Conservation (phyloP, 2,797 vertebrate genomes). For the Bufotes viridis region DNA sequence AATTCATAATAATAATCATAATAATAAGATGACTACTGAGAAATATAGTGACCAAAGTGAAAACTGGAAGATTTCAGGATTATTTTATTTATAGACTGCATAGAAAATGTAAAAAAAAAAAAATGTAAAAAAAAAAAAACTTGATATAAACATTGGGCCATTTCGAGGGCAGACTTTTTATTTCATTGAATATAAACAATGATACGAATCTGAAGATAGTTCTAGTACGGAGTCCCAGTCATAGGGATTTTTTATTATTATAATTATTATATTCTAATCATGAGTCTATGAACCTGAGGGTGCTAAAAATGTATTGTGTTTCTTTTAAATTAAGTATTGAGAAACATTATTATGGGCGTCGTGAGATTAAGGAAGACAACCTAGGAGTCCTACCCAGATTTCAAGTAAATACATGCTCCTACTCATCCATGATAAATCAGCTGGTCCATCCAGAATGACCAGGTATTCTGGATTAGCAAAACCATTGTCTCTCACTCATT, state of each 20-base stretch:
- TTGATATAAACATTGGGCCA: too few species aligned
- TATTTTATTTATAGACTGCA: too few species aligned
- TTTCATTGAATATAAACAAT: too few species aligned
- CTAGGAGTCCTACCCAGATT: constrained; percentile 46
- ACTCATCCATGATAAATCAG: constrained; percentile 8
- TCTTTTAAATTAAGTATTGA: constrained; percentile 33
- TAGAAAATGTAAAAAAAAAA: too few species aligned
- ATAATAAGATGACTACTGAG: too few species aligned
- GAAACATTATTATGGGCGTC: constrained; percentile 55
- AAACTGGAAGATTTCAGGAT: too few species aligned
- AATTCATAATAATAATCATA: too few species aligned
- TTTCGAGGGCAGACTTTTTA: too few species aligned
- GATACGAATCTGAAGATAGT: background rate
- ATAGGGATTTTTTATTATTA: background rate
- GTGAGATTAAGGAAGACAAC: constrained; percentile 28
- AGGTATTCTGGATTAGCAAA: constrained; percentile 42
- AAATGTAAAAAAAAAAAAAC: too few species aligned
- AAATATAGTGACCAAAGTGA: too few species aligned
- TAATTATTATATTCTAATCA: constrained; percentile 8
- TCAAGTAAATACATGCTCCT: constrained; percentile 45
- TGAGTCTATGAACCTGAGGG: background rate
- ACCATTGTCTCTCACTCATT: constrained; percentile 11
- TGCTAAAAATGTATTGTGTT: constrained; percentile 25
- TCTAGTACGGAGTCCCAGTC: background rate
- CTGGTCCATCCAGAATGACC: constrained; percentile 43